A percentile compares a stretch with the other conserved stretches of the same genome.
Evolutionary conservation across 2,888 invertebrate species (phyloP).

Genomic region (Nomada hirtipes): DNA sequence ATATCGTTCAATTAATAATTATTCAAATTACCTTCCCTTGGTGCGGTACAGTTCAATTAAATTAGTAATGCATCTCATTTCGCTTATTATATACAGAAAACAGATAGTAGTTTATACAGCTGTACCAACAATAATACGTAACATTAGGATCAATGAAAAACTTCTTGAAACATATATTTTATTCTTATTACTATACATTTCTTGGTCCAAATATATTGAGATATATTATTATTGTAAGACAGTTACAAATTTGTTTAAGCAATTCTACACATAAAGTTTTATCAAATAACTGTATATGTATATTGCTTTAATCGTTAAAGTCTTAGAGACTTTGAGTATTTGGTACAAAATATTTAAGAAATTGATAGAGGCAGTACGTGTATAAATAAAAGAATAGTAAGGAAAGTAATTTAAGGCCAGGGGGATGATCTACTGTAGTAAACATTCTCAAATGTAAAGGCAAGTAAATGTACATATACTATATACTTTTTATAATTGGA

Average conservation of each 20-base stretch:
- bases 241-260: conserved; percentile 64
- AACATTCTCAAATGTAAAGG: conserved; percentile 21
- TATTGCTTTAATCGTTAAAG: conserved; percentile 50
- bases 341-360: background rate
- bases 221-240: conserved; percentile 61
- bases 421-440: background rate
- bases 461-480: conserved; percentile 26
- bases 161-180: conserved; percentile 61
- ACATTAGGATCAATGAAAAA: conserved; percentile 27
- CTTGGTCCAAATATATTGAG: conserved; percentile 71
- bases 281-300: conserved; percentile 40
- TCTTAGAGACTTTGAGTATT: conserved; percentile 14
- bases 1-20: conserved; percentile 66
- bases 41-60: conserved; percentile 33
- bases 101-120: conserved; percentile 17
- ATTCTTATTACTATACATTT: conserved; percentile 70
- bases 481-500: conserved; percentile 14
- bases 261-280: conserved; percentile 44
- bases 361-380: background rate
- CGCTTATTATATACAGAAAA: background rate
- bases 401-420: background rate
- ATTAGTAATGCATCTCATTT: conserved; percentile 18
- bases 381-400: conserved; percentile 13
- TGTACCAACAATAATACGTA: background rate
- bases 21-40: conserved; percentile 41